A percentile compares a stretch with the other conserved stretches of the same genome.
These are phyloP conservation scores for Fundulus diaphanus DNA, from an alignment of 2,797 vertebrate species.

Conservation along the genomic window DNA sequence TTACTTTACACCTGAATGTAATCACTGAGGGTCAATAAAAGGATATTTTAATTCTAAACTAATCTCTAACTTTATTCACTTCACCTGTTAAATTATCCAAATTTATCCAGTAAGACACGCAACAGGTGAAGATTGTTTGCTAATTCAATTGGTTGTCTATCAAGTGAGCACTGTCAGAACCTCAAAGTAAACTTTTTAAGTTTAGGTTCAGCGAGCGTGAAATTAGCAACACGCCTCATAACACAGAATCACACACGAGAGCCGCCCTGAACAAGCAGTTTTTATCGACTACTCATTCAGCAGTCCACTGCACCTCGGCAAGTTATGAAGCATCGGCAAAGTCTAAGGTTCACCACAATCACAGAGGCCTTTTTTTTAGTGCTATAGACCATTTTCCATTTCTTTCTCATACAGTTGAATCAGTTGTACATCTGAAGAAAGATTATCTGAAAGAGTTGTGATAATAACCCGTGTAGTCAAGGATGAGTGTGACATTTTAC, in stretches of 20 bases:
- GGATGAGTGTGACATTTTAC: background rate
- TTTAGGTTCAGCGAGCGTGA: constrained; percentile 29
- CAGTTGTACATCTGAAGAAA: background rate
- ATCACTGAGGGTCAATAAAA: background rate
- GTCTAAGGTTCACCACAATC: background rate
- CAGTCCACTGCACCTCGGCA: constrained; percentile 26
- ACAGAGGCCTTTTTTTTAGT: background rate
- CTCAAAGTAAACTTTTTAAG: constrained; percentile 16
- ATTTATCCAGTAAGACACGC: background rate
- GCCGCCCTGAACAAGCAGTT: constrained; percentile 32
- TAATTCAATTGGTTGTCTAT: constrained; percentile 5
- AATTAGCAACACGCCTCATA: constrained; percentile 32
- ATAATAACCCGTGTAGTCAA: background rate
- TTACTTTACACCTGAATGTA: no score
- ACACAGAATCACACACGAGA: constrained; percentile 47
- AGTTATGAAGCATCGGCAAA: constrained; percentile 39
- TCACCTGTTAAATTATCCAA: background rate
- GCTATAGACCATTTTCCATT: background rate
- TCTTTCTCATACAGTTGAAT: background rate
- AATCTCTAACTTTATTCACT: background rate
- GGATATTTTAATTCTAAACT: no score
- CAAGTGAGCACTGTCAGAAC: background rate
- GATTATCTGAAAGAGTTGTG: background rate
- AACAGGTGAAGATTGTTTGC: constrained; percentile 9
- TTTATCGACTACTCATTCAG: constrained; percentile 31